A percentile compares a stretch with the other conserved stretches of the same genome.
These are phyloP conservation scores for Mactromeris polynyma DNA, from an alignment of 2,888 invertebrate genomes.

Conservation along the genomic window DNA sequence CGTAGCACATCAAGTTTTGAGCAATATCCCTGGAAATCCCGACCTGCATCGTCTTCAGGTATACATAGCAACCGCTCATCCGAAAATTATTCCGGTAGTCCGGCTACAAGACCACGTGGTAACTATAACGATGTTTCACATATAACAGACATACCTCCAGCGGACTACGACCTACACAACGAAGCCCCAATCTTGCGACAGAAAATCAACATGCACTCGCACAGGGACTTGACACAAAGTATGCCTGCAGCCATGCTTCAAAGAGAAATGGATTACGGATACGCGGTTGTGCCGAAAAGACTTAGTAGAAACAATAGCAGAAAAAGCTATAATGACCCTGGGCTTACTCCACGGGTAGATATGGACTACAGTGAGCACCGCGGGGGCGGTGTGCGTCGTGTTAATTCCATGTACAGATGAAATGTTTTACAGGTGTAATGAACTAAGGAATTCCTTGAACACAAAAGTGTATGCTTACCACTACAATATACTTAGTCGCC, in stretches of 20 bases:
- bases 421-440: slow-evolving; percentile 72
- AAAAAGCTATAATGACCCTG: background rate
- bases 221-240: slow-evolving; percentile 53
- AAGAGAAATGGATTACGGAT: slow-evolving; percentile 60
- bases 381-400: slow-evolving; percentile 67
- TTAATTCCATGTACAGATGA: slow-evolving; percentile 78
- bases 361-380: slow-evolving; percentile 53
- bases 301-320: slow-evolving; percentile 47
- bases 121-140: slow-evolving; percentile 53
- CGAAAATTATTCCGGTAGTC: slow-evolving; percentile 65
- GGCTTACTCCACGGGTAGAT: slow-evolving; percentile 56
- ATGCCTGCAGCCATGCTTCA: slow-evolving; percentile 57
- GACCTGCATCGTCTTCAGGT: slow-evolving; percentile 73
- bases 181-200: slow-evolving; percentile 67
- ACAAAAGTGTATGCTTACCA: background rate
- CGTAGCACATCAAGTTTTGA: slow-evolving; percentile 42
- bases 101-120: slow-evolving; percentile 65
- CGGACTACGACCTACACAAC: slow-evolving; percentile 70
- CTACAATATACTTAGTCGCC: background rate
- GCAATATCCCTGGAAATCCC: slow-evolving; percentile 52
- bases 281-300: slow-evolving; percentile 60
- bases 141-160: slow-evolving; percentile 72
- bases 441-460: background rate
- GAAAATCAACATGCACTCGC: slow-evolving; percentile 50
- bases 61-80: slow-evolving; percentile 74